Conservation (phyloP, 1,140 invertebrate species). For the Stegodyphus dumicola region DNA sequence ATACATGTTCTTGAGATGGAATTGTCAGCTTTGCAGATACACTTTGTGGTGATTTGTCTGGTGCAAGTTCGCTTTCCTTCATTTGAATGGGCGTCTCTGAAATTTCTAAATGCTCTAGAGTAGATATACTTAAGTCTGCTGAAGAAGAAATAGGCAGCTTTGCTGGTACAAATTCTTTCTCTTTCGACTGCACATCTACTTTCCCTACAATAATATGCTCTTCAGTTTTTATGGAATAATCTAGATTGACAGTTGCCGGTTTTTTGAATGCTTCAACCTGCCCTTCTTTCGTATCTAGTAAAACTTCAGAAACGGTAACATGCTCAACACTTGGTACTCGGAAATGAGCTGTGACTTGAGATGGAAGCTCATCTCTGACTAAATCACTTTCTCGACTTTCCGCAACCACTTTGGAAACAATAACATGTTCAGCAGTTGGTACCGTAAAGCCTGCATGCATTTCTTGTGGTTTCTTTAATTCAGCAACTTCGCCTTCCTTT, state of each 20-base stretch:
- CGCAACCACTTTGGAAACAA: slow-evolving; percentile 5
- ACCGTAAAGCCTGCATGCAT: slow-evolving; percentile 53
- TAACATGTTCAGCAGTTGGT: slow-evolving; percentile 51
- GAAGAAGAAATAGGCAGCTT: slow-evolving; percentile 45
- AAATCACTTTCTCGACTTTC: slow-evolving; percentile 56
- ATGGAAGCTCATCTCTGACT: slow-evolving; percentile 3
- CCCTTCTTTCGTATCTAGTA: slow-evolving; percentile 62
- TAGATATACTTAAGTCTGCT: slow-evolving; percentile 50
- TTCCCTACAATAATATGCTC: slow-evolving; percentile 62
- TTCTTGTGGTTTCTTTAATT: slow-evolving; percentile 42
- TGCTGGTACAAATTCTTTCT: slow-evolving; percentile 58
- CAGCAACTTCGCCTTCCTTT: slow-evolving; percentile 60
- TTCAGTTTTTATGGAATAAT: slow-evolving; percentile 52
- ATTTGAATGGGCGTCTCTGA: slow-evolving; percentile 29
- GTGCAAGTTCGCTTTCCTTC: slow-evolving; percentile 56
- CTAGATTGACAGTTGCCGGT: slow-evolving; percentile 52
- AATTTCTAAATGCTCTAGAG: slow-evolving; percentile 50
- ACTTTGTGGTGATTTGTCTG: slow-evolving; percentile 25
- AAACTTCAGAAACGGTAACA: slow-evolving; percentile 63
- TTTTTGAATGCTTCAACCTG: slow-evolving; percentile 46
- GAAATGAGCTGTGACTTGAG: slow-evolving; percentile 47
- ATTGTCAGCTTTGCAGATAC: slow-evolving; percentile 42
- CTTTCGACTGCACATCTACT: slow-evolving; percentile 61
- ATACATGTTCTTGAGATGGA: slow-evolving; percentile 51
- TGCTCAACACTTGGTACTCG: slow-evolving; percentile 52